Evolutionary conservation across 2,797 vertebrate genomes (phyloP).

Genomic region (Malacoctenus gilli): DNA sequence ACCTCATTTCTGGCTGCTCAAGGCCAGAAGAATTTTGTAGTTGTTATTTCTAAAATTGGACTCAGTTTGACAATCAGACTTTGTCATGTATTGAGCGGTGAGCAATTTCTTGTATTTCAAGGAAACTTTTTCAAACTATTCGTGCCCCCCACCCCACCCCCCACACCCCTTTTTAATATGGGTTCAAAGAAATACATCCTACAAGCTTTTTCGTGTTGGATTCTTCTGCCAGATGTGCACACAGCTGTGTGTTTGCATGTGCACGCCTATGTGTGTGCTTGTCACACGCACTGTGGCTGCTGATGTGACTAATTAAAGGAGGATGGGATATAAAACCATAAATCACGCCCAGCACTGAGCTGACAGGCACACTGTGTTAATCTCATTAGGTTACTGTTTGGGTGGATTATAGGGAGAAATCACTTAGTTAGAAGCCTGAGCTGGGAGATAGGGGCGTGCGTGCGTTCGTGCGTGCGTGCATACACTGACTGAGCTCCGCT

Average conservation of each 20-base stretch:
- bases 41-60: constrained; percentile 45
- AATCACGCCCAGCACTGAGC: constrained; percentile 65
- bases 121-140: background rate
- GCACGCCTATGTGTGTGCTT: background rate
- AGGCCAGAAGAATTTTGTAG: constrained; percentile 51
- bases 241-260: constrained; percentile 11
- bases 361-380: constrained; percentile 64
- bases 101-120: constrained; percentile 20
- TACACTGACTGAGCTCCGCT: constrained; percentile 26
- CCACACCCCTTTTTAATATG: too few relatives aligned
- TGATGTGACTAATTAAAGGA: constrained; percentile 73
- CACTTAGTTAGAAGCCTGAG: constrained; percentile 63
- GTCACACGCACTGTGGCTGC: constrained; percentile 27
- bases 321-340: constrained; percentile 75
- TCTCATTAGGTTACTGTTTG: constrained; percentile 74
- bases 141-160: too few relatives aligned
- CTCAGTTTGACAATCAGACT: constrained; percentile 43
- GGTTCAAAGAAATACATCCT: constrained; percentile 7
- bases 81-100: constrained; percentile 25
- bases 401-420: constrained; percentile 73
- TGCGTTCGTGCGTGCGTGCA: constrained; percentile 44
- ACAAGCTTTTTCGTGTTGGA: constrained; percentile 15
- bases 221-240: constrained; percentile 31
- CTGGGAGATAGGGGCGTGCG: constrained; percentile 40
- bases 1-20: constrained; percentile 64